phyloP scores from a whole-genome alignment of 2,113 vertebrate species.

The Alouatta palliata region DNA sequence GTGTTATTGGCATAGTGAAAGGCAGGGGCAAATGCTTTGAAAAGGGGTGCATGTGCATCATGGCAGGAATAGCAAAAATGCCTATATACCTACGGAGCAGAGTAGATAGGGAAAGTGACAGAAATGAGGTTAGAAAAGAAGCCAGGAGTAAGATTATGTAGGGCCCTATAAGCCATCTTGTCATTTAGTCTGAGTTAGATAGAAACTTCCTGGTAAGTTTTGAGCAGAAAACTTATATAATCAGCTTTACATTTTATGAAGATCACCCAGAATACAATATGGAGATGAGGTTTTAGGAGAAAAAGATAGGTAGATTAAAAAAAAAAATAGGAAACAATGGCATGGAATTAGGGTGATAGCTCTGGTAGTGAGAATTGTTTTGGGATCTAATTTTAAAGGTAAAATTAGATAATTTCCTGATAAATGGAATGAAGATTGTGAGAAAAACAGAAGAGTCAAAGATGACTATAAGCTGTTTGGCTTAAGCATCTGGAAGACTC shows the following conservation, averaged over 20 bases:
- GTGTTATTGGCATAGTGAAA: neutral
- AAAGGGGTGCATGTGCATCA: neutral
- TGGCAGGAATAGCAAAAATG: neutral
- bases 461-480: neutral
- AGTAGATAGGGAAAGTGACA: neutral
- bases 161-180: neutral
- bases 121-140: neutral
- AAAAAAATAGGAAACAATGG: neutral
- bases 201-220: neutral
- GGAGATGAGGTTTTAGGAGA: neutral
- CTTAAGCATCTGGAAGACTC: neutral
- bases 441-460: neutral
- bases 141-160: neutral
- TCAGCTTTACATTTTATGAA: neutral
- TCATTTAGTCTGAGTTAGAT: neutral
- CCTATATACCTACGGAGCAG: neutral
- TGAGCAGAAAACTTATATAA: neutral
- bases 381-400: neutral
- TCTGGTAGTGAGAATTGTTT: neutral
- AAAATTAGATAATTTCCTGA: neutral
- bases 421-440: neutral
- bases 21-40: neutral
- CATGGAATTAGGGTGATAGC: neutral
- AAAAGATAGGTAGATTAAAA: neutral
- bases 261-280: neutral